Evolutionary conservation across 2,113 vertebrate species (phyloP), one percentile per base, ranked within the genome.

Genomic region (Bolborhynchus lineola): DNA sequence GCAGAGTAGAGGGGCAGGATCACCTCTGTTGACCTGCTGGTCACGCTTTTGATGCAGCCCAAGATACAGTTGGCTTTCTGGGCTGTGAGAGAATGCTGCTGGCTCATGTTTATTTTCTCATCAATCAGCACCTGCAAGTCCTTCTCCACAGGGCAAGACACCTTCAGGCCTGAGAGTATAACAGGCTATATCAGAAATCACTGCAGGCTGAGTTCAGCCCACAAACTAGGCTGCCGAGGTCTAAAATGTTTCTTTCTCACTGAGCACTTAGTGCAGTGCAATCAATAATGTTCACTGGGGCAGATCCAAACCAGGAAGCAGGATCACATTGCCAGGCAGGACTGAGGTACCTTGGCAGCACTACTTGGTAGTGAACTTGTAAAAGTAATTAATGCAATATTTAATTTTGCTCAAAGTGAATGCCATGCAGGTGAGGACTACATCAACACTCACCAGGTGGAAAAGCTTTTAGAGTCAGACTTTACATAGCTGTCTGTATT

Each of bases 231-330:
- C 23, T 23, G 52, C 46, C 0, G 0, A 46, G 6, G 20, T 39
- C 20, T 14, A 23, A 81, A 84, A 28, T 6, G 6, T 49, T 47
- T 79, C 3, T 49, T 86, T 86, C 57, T 31, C n/a, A 15, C 13
- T 9, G 23, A 82, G 6, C 17, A 8, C 28, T 74, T 5, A 62
- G 55, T 19, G 23, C 46, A 33, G 16, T 26, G 31, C 4, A 63
- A 11, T 42, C 0, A 1, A 10, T 39, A 39, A 49, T 6, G 7
- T 53, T 39, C 5, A 0, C 16, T n/a, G 15, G 31, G 35, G 25
- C 57, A 70, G 15, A 80, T 29, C 24, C 26, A 11, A 47, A 92
- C 16, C 8, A 41, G 60, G 53, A 83, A n/a, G 7, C 4, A 59
- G 35, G 28, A 64, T 9, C 13, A 26, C 29, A 42, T 25, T 74